phyloP scores from a whole-genome alignment of 2,113 vertebrate species.

The Oreotrochilus melanogaster region DNA sequence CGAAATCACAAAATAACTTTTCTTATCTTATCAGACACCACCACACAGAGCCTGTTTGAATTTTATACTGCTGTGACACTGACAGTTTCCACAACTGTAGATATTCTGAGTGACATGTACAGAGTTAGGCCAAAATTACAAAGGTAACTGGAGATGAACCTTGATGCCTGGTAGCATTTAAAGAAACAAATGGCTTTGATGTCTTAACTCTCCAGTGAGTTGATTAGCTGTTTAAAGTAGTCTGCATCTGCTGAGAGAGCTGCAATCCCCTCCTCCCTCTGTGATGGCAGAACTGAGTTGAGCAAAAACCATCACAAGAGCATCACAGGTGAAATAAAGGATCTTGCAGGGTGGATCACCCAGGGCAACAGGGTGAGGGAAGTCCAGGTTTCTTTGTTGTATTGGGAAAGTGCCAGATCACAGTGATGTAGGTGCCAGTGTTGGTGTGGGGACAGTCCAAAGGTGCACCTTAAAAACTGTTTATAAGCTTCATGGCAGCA shows the following conservation, averaged over 20 bases:
- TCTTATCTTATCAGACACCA: constrained; percentile 51
- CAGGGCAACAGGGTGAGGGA: background rate
- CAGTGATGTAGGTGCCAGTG: too few relatives aligned
- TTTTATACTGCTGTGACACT: accelerated
- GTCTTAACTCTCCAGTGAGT: background rate
- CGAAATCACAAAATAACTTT: constrained; percentile 49
- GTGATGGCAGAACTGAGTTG: background rate
- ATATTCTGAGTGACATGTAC: background rate
- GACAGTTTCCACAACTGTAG: background rate
- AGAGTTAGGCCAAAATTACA: background rate
- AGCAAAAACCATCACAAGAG: background rate
- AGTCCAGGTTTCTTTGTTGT: background rate
- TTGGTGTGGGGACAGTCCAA: background rate
- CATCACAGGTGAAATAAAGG: background rate
- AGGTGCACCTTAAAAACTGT: background rate
- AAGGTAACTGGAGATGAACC: background rate
- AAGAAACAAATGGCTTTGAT: background rate
- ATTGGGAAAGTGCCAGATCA: background rate
- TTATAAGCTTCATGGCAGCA: background rate
- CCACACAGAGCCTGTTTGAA: background rate
- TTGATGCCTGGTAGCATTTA: background rate
- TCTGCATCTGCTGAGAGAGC: background rate
- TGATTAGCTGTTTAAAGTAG: background rate
- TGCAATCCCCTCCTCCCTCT: background rate
- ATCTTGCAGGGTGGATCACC: background rate